Base-by-base conservation (phyloP, 2,113 vertebrate species). In the Notarius quadriscutis region DNA sequence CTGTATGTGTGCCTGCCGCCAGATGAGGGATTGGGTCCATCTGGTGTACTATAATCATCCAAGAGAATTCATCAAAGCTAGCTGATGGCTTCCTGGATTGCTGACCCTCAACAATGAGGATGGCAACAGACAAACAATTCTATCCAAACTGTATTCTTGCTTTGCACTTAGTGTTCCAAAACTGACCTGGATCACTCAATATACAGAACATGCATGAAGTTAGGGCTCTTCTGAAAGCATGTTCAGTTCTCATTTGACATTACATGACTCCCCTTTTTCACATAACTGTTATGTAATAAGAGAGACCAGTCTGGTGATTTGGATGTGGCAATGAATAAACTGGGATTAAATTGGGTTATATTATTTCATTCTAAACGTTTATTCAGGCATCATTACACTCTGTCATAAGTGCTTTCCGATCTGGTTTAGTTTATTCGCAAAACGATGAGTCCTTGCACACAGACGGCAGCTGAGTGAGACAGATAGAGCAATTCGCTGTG, bases 371-470 rank as follows among this genome's bases (percentile, higher is more conserved):
- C 57, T 58, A 81, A 41, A 60, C 15, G 25, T 27, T 41, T 62
- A 34, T 34, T 60, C 55, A 60, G 57, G 79, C 79, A 81, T 81
- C 79, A 81, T 81, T 41, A 81, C 17, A 81, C 57, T 22, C 57
- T 41, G 17, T 81, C 57, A 11, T 22, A 30, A 41, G 79, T 41
- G 30, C 55, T 22, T 22, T 81, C 79, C 30, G 22, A 30, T 11
- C 17, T 60, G 55, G 27, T 58, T 60, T 58, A 4, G 53, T 58
- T 34, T 80, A 58, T 81, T 78, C 51, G 41, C n/a, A 5, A 57
- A 27, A 55, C 8, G 51, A 7, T n/a, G 1, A 30, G 17, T 53
- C 77, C 7, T 7, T 1, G 27, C 53, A 1, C 30, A 41, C 55
- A 62, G 30, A 60, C 57, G 20, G 79, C 30, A 34, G 79, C 57